These are phyloP conservation scores for Protomyctophum bolini DNA, from an alignment of 2,113 vertebrate genomes.

Conservation along the genomic window DNA sequence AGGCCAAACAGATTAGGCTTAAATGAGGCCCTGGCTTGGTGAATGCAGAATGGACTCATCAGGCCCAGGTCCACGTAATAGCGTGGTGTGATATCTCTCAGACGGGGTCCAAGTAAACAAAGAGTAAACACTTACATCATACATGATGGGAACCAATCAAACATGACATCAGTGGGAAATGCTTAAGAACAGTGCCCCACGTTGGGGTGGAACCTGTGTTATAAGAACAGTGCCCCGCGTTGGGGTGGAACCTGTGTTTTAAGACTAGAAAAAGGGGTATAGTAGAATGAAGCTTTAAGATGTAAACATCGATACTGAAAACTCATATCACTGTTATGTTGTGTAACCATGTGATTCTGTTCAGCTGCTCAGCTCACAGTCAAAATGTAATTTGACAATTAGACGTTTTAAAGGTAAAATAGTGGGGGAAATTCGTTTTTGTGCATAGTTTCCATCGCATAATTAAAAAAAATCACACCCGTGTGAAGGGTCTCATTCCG, in stretches of 20 bases:
- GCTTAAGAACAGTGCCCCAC: background rate
- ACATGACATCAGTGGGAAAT: constrained; percentile 54
- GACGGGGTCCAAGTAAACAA: constrained; percentile 66
- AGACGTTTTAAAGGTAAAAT: no score
- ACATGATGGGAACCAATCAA: constrained; percentile 39
- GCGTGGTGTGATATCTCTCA: constrained; percentile 68
- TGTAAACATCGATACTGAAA: no score
- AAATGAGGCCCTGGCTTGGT: constrained; percentile 47
- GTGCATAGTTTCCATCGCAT: no score
- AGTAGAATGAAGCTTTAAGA: no score
- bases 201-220: constrained; percentile 6
- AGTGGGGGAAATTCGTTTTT: no score
- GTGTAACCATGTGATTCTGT: no score
- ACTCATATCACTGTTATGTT: no score
- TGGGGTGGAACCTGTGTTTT: background rate
- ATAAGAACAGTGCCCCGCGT: constrained; percentile 1
- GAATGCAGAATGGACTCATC: constrained; percentile 46
- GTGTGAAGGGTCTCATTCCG: no score
- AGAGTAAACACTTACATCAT: constrained; percentile 72
- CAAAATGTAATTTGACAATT: no score
- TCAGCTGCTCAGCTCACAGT: no score
- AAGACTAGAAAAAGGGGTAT: no score
- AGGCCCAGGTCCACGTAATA: constrained; percentile 46
- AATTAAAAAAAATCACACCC: no score
- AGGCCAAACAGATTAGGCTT: constrained; percentile 65